Conservation (phyloP, 2,113 vertebrate species). For the Dicentrarchus labrax region DNA sequence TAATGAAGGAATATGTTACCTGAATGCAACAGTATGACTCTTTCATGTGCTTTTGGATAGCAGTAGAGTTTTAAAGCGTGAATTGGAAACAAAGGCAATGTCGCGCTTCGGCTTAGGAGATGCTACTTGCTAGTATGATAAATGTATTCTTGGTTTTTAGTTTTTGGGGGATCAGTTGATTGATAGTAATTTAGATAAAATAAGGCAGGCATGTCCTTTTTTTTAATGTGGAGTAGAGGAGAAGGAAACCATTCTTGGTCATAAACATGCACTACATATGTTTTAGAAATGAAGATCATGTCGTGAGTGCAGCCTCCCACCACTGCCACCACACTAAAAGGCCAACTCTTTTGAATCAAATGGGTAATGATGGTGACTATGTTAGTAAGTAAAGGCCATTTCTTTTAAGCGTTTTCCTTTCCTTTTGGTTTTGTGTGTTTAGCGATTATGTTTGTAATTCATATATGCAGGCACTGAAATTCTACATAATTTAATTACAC, state of each 20-base stretch:
- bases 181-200: neutral
- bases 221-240: neutral
- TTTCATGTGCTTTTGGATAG: constrained; percentile 17
- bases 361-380: neutral
- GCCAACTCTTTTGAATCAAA: neutral
- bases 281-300: neutral
- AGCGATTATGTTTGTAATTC: neutral
- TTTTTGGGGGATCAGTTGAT: neutral
- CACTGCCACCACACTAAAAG: neutral
- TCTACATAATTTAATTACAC: neutral
- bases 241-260: neutral
- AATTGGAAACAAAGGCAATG: neutral
- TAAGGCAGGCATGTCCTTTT: neutral
- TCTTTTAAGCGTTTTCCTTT: neutral
- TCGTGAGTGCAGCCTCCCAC: neutral
- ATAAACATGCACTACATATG: too few species aligned
- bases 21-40: constrained; percentile 24
- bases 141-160: neutral
- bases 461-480: neutral
- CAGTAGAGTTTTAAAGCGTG: neutral
- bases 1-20: constrained; percentile 3
- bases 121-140: neutral
- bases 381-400: neutral
- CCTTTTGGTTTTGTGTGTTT: neutral
- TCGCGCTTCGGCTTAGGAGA: neutral